These are phyloP conservation scores for Ascaphus truei DNA, from an alignment of 2,113 vertebrate genomes.

Conservation along the genomic window DNA sequence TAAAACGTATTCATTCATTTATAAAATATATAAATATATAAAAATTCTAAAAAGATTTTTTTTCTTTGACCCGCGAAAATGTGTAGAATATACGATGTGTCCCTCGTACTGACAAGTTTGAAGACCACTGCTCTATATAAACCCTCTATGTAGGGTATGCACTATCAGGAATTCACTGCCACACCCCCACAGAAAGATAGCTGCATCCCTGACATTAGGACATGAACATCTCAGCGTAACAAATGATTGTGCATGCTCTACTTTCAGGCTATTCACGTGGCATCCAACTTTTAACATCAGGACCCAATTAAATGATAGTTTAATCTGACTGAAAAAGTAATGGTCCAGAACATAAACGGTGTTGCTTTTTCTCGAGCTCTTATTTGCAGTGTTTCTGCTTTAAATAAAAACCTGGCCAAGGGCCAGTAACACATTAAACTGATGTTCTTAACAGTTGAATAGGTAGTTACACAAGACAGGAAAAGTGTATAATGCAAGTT, in stretches of 20 bases:
- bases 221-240: conserved; percentile 66
- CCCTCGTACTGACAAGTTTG: too few relatives aligned
- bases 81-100: too few relatives aligned
- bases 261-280: conserved; percentile 67
- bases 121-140: too few relatives aligned
- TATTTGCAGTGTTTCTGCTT: conserved; percentile 64
- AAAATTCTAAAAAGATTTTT: too few relatives aligned
- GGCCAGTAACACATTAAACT: conserved; percentile 61
- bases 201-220: conserved; percentile 51
- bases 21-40: too few relatives aligned
- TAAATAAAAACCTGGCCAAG: conserved; percentile 70
- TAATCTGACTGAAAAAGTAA: conserved; percentile 77
- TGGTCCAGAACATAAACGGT: conserved; percentile 67
- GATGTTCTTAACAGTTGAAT: conserved; percentile 50
- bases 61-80: too few relatives aligned
- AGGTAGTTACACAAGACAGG: conserved; percentile 42
- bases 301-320: conserved; percentile 79
- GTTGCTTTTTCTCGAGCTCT: conserved; percentile 53
- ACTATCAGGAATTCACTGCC: too few relatives aligned
- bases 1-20: too few relatives aligned
- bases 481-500: conserved; percentile 52
- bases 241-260: conserved; percentile 67
- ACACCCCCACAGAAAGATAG: background rate
- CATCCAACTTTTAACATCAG: conserved; percentile 71
- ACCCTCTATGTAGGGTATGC: too few relatives aligned